A percentile compares a stretch with the other conserved stretches of the same genome.
Evolutionary conservation across 2,113 vertebrate genomes (phyloP).

Genomic region (Chaetura pelagica): DNA sequence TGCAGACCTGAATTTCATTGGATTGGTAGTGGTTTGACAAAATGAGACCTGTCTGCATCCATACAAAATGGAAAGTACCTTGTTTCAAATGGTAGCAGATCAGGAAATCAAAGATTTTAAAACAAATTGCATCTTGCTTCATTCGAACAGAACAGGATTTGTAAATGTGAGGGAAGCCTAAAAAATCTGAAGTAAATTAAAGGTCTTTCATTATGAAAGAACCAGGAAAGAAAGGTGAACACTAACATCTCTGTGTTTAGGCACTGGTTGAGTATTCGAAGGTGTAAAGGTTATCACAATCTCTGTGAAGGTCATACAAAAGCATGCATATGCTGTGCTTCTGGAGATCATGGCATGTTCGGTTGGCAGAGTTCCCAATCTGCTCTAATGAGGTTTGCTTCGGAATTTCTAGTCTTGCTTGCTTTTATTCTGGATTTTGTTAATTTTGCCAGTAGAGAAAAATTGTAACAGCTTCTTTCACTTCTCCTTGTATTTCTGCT

Average conservation of each 20-base stretch:
- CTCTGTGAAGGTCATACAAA: background rate
- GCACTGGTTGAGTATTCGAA: background rate
- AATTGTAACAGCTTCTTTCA: background rate
- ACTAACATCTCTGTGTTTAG: background rate
- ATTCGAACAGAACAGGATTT: background rate
- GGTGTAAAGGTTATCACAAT: background rate
- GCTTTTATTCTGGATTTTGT: background rate
- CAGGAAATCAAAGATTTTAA: background rate
- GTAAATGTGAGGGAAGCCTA: background rate
- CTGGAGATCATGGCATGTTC: background rate
- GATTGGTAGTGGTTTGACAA: background rate
- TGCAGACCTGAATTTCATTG: background rate
- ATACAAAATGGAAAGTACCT: background rate
- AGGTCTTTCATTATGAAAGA: background rate
- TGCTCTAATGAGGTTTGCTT: background rate
- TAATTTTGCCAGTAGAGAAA: background rate
- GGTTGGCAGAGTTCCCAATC: background rate
- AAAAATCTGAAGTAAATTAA: background rate
- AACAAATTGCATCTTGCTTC: background rate
- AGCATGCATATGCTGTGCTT: rapidly evolving
- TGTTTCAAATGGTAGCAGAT: background rate
- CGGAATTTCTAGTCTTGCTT: background rate
- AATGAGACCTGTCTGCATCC: background rate
- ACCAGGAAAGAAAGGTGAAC: background rate
- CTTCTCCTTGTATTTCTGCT: background rate